Evolutionary conservation across 2,888 invertebrate species (phyloP), one percentile per base, ranked within the genome.

Genomic region (Elmis aenea): DNA sequence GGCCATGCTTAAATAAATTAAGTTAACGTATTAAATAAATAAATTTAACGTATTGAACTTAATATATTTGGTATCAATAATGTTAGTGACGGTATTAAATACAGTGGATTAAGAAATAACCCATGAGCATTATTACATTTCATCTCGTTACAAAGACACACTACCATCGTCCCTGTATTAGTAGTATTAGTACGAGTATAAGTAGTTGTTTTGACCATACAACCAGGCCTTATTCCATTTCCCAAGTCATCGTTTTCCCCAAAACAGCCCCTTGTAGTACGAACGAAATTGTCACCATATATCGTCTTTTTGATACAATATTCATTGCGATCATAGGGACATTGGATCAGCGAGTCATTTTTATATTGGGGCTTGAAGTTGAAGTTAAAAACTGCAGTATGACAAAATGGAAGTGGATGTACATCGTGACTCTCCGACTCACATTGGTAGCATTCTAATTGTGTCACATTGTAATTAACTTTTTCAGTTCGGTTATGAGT

Each of bases 381-480:
- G n/a, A 50, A 20, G 43, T 42, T 45, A 23, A 50, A 51, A 20
- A 46, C 48, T 3, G 33, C 26, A 4, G 42, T 36, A 26, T 54
- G 46, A 28, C 55, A 55, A 5, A 44, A 26, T 11, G 46, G 37
- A 9, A 36, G n/a, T 11, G 46, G 37, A 9, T 36, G n/a, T 6
- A 39, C 12, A 14, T 45, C 45, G 5, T 30, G 41, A 26, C 30
- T 45, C 14, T 42, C 30, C 3, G 48, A 47, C 6, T 29, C 16
- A 29, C 55, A 55, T 21, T 51, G 49, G 29, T 54, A 55, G 33
- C 55, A 55, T 13, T 38, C 23, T 20, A 47, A 28, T n/a, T 37
- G 31, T n/a, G n/a, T n/a, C n/a, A n/a, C n/a, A n/a, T n/a, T n/a
- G n/a, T n/a, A n/a, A n/a, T n/a, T n/a, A n/a, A n/a, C n/a, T n/a